Evolutionary conservation across 2,113 vertebrate genomes (phyloP), one percentile per base, ranked within the genome.

Genomic region (Leptodactylus fuscus): DNA sequence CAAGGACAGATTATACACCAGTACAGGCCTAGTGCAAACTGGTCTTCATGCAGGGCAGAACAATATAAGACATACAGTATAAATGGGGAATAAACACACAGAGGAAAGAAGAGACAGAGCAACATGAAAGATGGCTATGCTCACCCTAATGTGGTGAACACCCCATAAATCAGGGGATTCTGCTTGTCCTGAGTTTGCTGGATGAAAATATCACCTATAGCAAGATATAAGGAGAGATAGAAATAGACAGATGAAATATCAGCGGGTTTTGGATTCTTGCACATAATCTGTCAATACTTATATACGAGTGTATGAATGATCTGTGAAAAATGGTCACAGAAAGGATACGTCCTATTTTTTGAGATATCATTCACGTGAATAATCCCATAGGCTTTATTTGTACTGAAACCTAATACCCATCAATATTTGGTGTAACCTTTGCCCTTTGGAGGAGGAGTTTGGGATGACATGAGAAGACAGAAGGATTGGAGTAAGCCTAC

Each of bases 131-230:
- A 55, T 34, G 41, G 41, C 12, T 2, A 2, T 5, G 32, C 32
- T 49, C 88, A 96, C 95, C 95, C 95, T 1, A 95, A 91, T 1
- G 94, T 95, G 41, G 94, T 94, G 91, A 96, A 96, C 71, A 96
- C 93, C 11, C 91, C 95, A 0, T 95, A 96, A 44, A 96, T 93
- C 74, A 91, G 88, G 0, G 95, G 95, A 88, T 90, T 95, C n/a
- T 94, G 91, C 32, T 95, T 94, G 48, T 96, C 95, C 81, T 95
- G 94, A 5, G 92, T 95, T 1, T 92, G 92, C 89, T 95, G 94
- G 74, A 96, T 94, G 41, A 96, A 96, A 55, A 96, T 93, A 18
- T 96, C 95, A 38, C 94, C 95, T 96, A 87, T 15, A n/a, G n/a
- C 44, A 9, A 13, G 3, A 86, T 96, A 87, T 15, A n/a, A 13